Base-by-base conservation (phyloP, 2,113 vertebrate genomes). In the Tor tambroides region DNA sequence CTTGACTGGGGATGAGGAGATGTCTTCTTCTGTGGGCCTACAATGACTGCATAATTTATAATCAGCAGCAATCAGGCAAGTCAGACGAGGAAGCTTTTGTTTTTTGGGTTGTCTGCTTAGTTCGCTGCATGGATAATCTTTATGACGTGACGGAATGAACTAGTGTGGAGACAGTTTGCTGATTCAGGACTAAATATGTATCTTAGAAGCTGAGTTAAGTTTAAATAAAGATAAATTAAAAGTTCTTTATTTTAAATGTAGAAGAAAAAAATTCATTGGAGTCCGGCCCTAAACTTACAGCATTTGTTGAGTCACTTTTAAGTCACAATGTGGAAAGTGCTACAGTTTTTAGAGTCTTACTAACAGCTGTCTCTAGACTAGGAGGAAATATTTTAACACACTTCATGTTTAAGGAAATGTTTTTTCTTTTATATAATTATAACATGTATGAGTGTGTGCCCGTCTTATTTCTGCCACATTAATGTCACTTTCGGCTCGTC, bases 1-100 rank as follows among this genome's bases (percentile, higher is more conserved):
- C 97, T 95, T 97, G 97, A 98, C 97, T 97, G 96, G 61, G 69
- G 96, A 95, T 96, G 96, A 96, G 96, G 96, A 95, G 96, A 98
- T 97, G 96, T 98, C 97, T 98, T 98, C 97, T 98, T 99, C 96
- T 97, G 96, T 97, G 96, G 96, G 95, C 95, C 96, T 96, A 96
- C 96, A 97, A 92, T 96, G 96, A 96, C 96, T 97, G 96, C 96
- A 97, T 98, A 96, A 97, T 98, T 98, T 97, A 98, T 97, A 98
- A 97, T 97, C 96, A 96, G 96, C 94, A 92, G 94, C 95, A 96
- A 96, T 96, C 95, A 96, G 93, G 89, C 92, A 92, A 95, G 93
- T 87, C 85, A 74, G 38, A 83, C 51, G 59, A 90, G 83, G 87
- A 85, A 72, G 71, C 72, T 86, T 80, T 89, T 87, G 84, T 90